Evolutionary conservation across 2,113 vertebrate species (phyloP), one percentile per base, ranked within the genome.

Genomic region (Trematomus loennbergii): DNA sequence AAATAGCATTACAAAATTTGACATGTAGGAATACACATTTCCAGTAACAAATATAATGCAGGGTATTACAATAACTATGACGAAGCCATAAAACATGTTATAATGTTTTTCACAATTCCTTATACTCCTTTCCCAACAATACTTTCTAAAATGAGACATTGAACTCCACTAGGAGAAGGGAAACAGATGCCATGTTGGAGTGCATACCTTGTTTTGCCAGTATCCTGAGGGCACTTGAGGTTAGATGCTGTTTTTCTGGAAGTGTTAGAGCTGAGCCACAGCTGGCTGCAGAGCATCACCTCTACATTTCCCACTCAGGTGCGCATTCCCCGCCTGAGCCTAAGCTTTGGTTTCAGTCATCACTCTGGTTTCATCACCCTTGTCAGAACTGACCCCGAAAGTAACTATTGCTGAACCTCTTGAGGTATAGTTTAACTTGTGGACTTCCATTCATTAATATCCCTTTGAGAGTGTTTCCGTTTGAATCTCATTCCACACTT

Each of bases 281-380:
- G 55, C 75, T 49, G 53, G 16, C 43, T 40, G 72, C 46, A 29
- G 25, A 18, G 58, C 48, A 10, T 65, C 45, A 55, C 62, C 53
- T 29, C 43, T 77, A 20, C 40, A 70, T 79, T 65, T 78, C 66
- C 63, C 83, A 86, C 78, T 58, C 48, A 58, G 62, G 58, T 87
- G 84, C 62, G 54, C 57, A 75, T 64, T 81, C 74, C 57, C 29
- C 63, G 33, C 72, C 52, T 58, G 33, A 64, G 25, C 25, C 65
- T 9, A 3, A 43, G 5, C 15, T 65, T 33, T 16, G 3, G 40
- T 20, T 22, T 20, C 46, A 46, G 48, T 40, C 54, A 5, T 50
- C 22, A 45, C 18, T 7, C 12, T 12, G 60, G 29, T 40, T 52
- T 75, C 43, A 1, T 65, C 52, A 12, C 4, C 17, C 22, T 54